These are phyloP conservation scores for Tyto alba DNA, from an alignment of 2,113 vertebrate genomes.

Conservation along the genomic window DNA sequence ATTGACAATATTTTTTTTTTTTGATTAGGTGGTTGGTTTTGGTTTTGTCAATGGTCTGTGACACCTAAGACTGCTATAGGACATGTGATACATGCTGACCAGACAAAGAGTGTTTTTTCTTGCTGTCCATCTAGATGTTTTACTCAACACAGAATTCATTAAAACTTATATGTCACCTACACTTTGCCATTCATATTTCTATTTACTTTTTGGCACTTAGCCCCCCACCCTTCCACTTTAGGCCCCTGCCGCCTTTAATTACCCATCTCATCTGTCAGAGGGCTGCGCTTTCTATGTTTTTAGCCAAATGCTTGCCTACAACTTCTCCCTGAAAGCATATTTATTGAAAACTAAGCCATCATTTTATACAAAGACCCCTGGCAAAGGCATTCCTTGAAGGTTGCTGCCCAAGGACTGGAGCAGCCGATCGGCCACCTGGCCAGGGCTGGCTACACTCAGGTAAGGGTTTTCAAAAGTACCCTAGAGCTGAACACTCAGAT, in stretches of 20 bases:
- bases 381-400: background rate
- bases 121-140: background rate
- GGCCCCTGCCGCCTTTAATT: conserved; percentile 11
- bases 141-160: background rate
- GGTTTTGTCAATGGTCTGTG: background rate
- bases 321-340: background rate
- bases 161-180: background rate
- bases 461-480: background rate
- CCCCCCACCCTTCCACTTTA: background rate
- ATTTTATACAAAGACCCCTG: background rate
- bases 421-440: background rate
- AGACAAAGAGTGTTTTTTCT: background rate
- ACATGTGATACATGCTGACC: background rate
- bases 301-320: background rate
- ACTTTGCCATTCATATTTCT: background rate
- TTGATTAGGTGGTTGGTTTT: background rate
- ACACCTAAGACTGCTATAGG: background rate
- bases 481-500: background rate
- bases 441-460: background rate
- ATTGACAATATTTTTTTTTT: background rate
- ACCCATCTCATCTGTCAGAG: background rate
- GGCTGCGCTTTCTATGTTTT: background rate
- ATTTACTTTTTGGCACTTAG: conserved; percentile 7
- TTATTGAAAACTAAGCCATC: background rate
- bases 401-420: background rate